These are phyloP conservation scores for Drosophila rellima DNA, from an alignment of 2,888 invertebrate species.

Conservation along the genomic window DNA sequence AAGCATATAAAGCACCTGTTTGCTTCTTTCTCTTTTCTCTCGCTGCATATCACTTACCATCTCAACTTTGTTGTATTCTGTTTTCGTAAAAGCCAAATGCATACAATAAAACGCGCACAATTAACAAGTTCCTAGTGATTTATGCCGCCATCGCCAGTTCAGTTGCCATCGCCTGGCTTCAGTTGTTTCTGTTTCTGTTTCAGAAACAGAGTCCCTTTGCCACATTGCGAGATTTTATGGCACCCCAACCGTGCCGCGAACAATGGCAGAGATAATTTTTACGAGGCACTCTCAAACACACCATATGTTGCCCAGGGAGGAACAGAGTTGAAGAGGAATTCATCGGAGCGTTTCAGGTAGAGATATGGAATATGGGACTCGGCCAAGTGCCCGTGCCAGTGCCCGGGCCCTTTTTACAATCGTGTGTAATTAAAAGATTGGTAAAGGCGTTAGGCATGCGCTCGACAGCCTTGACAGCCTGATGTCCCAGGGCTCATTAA, in stretches of 20 bases:
- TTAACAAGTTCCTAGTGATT: conserved; percentile 79
- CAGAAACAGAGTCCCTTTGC: conserved; percentile 20
- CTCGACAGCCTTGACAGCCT: conserved; percentile 67
- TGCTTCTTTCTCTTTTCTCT: conserved; percentile 23
- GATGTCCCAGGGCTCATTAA: conserved; percentile 62
- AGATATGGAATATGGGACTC: conserved; percentile 9
- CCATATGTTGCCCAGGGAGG: conserved; percentile 63
- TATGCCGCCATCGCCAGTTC: conserved; percentile 69
- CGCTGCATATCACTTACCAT: conserved; percentile 72
- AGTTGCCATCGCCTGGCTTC: conserved; percentile 34
- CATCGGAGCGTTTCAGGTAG: conserved; percentile 32
- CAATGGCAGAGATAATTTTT: conserved; percentile 77
- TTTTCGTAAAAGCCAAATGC: conserved; percentile 65
- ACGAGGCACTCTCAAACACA: conserved; percentile 61
- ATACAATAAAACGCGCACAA: conserved; percentile 77
- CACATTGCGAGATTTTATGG: conserved; percentile 69
- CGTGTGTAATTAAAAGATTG: conserved; percentile 72
- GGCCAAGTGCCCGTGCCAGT: conserved; percentile 3
- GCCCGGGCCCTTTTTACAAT: conserved; percentile 43
- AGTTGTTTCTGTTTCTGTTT: conserved; percentile 5
- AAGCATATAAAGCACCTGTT: conserved; percentile 60
- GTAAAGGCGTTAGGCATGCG: conserved; percentile 72
- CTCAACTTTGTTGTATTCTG: conserved; percentile 44
- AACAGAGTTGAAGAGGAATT: background rate
- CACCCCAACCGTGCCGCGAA: conserved; percentile 71